Evolutionary conservation across 2,113 vertebrate species (phyloP).

Genomic region (Pelecanoides urinatrix): DNA sequence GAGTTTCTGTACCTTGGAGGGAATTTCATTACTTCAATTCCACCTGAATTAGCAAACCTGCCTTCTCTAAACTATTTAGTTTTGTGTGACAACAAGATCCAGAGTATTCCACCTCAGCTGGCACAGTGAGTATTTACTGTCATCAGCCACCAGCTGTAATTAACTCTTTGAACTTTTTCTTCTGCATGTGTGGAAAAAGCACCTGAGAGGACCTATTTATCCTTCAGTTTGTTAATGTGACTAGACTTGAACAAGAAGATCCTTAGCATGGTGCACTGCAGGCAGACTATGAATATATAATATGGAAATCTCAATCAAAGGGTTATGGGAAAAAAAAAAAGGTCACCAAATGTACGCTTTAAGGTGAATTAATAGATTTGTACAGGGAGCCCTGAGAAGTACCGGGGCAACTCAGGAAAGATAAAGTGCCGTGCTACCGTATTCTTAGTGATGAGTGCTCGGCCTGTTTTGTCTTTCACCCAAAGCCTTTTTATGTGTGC

Average conservation of each 20-base stretch:
- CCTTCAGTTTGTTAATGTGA: not conserved
- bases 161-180: not conserved
- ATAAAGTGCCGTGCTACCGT: not conserved
- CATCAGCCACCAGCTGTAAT: not conserved
- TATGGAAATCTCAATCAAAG: not conserved
- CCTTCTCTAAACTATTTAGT: constrained; percentile 91
- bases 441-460: not conserved
- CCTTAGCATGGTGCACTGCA: not conserved
- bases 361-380: not conserved
- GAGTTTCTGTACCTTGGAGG: constrained; percentile 96
- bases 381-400: not conserved
- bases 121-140: constrained; percentile 84
- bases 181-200: not conserved
- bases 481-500: not conserved
- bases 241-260: not conserved
- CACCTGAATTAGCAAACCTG: constrained; percentile 91
- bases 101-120: constrained; percentile 94
- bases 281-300: not conserved
- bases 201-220: not conserved
- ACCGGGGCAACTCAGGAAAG: not conserved
- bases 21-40: constrained; percentile 93
- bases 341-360: not conserved
- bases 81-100: constrained; percentile 97
- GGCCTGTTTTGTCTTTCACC: not conserved
- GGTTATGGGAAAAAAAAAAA: not conserved